Base-by-base conservation (phyloP, 2,797 vertebrate species). In the Mus caroli region DNA sequence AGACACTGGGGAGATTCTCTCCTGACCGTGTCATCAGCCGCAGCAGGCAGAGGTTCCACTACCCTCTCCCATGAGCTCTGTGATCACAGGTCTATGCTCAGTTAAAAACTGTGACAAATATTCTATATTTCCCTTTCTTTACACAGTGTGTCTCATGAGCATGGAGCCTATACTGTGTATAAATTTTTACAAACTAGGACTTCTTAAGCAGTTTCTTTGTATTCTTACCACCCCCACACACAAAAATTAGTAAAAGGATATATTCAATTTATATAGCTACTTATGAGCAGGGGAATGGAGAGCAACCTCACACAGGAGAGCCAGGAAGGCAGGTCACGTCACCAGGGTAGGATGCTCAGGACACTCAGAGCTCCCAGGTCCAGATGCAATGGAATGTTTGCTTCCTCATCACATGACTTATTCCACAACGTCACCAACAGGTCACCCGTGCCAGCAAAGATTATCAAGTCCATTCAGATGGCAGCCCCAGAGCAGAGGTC, bases 301-400 rank as follows among this genome's bases (percentile, higher is more conserved):
- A 97, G 76, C 96, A 97, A 96, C 94, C 34, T 97, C 95, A 96
- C 96, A 96, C 93, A n/a, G 73, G 96, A 97, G 50, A 92, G 96
- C 22, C 84, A 60, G 93, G 95, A 88, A 0, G 96, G 94, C 77
- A 2, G 0, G 88, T 10, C 82, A 75, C 28, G 76, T 43, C 94
- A 88, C 92, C 73, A 0, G 1, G 46, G 17, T 84, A 89, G 4
- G 0, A 31, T 20, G 1, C 0, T 0, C 82, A 92, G 94, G 94
- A 56, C 73, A 92, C 37, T 52, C 88, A 58, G 14, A 31, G 92
- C 86, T 97, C 40, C 89, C 28, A 46, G 43, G 90, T 75, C 82
- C 84, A 71, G 0, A 31, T 6, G 17, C 97, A 95, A 54, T 0
- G 98, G 92, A 58, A 56, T 54, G 80, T 43, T 46, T 92, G 46